Base-by-base conservation (phyloP, 2,888 invertebrate species). In the Busseola fusca region DNA sequence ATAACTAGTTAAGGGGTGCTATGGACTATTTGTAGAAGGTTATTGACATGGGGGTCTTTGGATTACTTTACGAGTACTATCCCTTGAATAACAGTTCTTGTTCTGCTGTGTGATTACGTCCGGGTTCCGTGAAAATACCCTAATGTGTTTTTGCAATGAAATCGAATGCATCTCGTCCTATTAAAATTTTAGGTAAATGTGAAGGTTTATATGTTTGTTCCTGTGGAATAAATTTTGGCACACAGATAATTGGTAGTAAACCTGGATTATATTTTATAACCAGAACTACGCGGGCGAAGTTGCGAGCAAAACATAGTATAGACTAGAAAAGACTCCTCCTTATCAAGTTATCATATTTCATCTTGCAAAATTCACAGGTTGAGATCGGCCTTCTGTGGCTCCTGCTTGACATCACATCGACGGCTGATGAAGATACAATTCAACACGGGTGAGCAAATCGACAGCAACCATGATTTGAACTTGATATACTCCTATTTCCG, bases 1-100 rank as follows among this genome's bases (percentile, higher is more conserved):
- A 87, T 89, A 86, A 88, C 84, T 82, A 79, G 82, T 84, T 87
- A 73, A 84, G 78, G 83, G 76, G 72, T 75, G 58, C 74, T 81
- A 54, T 69, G 69, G 75, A 76, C 65, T 76, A 69, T 82, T 83
- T 69, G 74, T 58, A 48, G 75, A 73, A 76, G 78, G 78, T 82
- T 82, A 76, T 82, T 86, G 83, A 80, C 79, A 54, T 78, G 75
- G 78, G 65, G 73, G 64, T 75, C 72, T 63, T 74, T 69, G 72
- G 59, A 73, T 77, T 57, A 56, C 18, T 25, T 58, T 30, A 50
- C n/a, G 48, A 50, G n/a, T 50, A 57, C 37, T 69, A 37, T 67
- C 42, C 74, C 7, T 59, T 74, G 54, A 74, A 67, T 59, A 45
- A 42, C 74, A 40, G 42, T n/a, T 64, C 30, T 71, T 63, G 67